Conservation (phyloP, 2,888 invertebrate species). For the Orgyia antiqua region DNA sequence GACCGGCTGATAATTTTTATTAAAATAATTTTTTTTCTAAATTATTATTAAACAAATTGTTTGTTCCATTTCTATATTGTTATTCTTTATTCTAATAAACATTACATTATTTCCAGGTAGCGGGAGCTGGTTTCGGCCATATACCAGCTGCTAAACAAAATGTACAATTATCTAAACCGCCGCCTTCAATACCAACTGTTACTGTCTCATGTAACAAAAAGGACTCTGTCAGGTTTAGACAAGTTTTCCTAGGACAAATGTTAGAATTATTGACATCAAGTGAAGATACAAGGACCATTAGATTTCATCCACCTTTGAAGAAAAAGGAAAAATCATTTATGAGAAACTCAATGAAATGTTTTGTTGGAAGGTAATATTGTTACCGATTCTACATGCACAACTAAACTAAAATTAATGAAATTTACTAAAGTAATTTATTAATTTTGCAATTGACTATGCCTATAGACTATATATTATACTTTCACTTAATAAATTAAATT, state of each 20-base stretch:
- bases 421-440: no score
- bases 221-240: background rate
- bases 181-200: background rate
- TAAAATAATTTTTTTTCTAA: no score
- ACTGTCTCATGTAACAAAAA: background rate
- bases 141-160: background rate
- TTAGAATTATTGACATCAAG: background rate
- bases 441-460: no score
- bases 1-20: no score
- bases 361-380: background rate
- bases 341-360: background rate
- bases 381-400: no score
- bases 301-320: background rate
- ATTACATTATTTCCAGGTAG: background rate
- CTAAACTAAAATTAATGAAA: no score
- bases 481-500: no score
- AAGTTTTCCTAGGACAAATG: background rate
- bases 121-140: constrained; percentile 1
- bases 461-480: no score
- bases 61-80: no score
- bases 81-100: no score
- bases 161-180: background rate
- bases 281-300: background rate
- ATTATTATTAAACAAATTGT: no score
- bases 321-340: background rate